A percentile compares a stretch with the other conserved stretches of the same genome.
phyloP scores from a whole-genome alignment of 2,113 vertebrate species.

The Columba janthina region DNA sequence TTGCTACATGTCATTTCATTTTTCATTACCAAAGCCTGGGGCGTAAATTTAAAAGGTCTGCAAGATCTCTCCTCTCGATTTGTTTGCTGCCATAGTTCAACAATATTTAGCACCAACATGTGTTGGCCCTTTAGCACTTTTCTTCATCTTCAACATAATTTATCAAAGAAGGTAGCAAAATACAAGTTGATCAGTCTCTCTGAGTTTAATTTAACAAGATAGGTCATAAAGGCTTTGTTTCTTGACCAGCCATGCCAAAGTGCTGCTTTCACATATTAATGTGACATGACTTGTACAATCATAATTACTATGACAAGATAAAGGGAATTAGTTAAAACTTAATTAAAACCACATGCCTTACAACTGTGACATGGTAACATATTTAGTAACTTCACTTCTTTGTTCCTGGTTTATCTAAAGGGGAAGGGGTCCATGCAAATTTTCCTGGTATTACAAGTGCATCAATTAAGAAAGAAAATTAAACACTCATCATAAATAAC shows the following conservation, averaged over 20 bases:
- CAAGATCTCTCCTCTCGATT: neutral
- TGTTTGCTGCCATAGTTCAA: constrained; percentile 33
- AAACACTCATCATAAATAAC: constrained; percentile 45
- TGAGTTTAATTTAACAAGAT: constrained; percentile 68
- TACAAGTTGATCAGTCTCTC: constrained; percentile 54
- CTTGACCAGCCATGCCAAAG: constrained; percentile 57
- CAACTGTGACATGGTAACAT: constrained; percentile 43
- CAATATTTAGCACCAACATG: neutral
- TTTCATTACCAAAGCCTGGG: neutral
- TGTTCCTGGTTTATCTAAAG: constrained; percentile 40
- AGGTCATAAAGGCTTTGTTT: constrained; percentile 63
- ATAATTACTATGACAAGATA: constrained; percentile 75
- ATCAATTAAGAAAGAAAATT: constrained; percentile 58
- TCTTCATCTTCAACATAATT: constrained; percentile 63
- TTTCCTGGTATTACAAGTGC: constrained; percentile 5
- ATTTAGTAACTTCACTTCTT: constrained; percentile 60
- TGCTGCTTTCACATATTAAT: constrained; percentile 71
- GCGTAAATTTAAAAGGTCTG: neutral
- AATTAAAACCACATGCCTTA: constrained; percentile 73
- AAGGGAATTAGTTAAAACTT: constrained; percentile 77
- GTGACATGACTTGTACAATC: constrained; percentile 66
- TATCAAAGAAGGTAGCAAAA: constrained; percentile 63
- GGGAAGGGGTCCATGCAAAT: constrained; percentile 1
- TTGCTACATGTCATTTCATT: neutral
- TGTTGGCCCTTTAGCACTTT: constrained; percentile 22